phyloP scores from a whole-genome alignment of 2,888 invertebrate species.

The Danaus chrysippus region DNA sequence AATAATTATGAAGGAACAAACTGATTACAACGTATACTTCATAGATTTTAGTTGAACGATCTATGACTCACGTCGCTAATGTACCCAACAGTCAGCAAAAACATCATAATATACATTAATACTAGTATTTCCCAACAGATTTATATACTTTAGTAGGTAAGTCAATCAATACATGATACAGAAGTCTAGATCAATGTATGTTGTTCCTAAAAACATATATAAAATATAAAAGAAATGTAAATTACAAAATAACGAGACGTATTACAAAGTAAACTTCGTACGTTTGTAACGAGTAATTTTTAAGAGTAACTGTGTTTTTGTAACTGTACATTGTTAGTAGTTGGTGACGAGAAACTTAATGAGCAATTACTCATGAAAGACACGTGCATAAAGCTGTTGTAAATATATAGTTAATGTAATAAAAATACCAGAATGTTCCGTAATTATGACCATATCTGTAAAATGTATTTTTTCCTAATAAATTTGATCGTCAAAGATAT shows the following conservation, averaged over 20 bases:
- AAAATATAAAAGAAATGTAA: no score
- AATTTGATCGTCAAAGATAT: no score
- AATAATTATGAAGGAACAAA: neutral
- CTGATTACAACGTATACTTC: constrained; percentile 16
- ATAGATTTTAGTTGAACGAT: constrained; percentile 24
- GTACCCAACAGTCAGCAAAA: constrained; percentile 13
- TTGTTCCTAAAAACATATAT: no score
- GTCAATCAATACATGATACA: no score
- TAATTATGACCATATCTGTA: no score
- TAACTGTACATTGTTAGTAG: neutral
- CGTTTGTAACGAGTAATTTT: neutral
- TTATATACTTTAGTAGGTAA: no score
- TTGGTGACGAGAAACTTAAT: neutral
- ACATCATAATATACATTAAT: constrained; percentile 8
- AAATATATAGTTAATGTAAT: constrained; percentile 30
- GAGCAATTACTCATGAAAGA: constrained; percentile 1
- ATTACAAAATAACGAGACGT: no score
- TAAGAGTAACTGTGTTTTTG: neutral
- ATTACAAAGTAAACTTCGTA: neutral
- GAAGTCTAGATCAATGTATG: no score
- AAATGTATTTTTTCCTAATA: no score
- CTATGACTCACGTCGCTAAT: constrained; percentile 20
- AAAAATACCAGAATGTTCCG: no score
- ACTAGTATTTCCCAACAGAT: neutral
- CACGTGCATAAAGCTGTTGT: constrained; percentile 36